Percentiles rank a stretch among this genome's conserved stretches.
phyloP scores from a whole-genome alignment of 37 sponge, comb jelly and placozoan species.

The Beroe forskalii region DNA sequence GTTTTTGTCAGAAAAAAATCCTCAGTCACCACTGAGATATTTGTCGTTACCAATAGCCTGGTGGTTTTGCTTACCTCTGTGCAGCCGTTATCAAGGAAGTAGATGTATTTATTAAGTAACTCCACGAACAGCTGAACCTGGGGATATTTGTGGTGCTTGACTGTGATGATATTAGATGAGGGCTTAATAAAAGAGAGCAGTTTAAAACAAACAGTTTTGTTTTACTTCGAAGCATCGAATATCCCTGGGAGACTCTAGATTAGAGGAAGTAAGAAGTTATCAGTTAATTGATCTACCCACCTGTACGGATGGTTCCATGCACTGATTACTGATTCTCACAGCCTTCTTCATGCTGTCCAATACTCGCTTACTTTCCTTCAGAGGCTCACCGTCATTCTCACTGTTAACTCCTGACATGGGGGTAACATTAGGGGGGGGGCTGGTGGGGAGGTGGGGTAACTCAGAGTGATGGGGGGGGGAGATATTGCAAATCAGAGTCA shows the following conservation, averaged over 20 bases:
- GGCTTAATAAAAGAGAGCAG: no score
- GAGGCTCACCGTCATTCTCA: background rate
- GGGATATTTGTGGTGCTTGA: background rate
- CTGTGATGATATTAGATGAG: no score
- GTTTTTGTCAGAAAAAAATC: no score
- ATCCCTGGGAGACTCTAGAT: no score
- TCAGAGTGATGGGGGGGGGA: no score
- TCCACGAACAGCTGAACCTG: slow-evolving; percentile 92
- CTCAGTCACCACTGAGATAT: no score
- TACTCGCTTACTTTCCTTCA: slow-evolving; percentile 81
- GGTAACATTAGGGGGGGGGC: background rate
- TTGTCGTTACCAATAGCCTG: no score
- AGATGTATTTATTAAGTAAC: slow-evolving; percentile 85
- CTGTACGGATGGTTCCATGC: slow-evolving; percentile 88
- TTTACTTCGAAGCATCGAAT: no score
- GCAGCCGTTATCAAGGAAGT: slow-evolving; percentile 87
- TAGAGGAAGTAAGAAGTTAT: background rate
- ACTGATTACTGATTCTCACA: slow-evolving; percentile 89
- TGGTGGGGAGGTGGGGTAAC: no score
- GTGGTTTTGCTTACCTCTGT: slow-evolving; percentile 80
- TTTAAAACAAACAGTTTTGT: no score
- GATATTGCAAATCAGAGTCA: no score
- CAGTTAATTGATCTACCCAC: background rate
- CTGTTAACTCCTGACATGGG: slow-evolving; percentile 9
- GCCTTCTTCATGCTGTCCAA: slow-evolving; percentile 94